Percentiles rank a stretch among this genome's conserved stretches.
Evolutionary conservation across 2,888 invertebrate genomes (phyloP).

Genomic region (Acanthosepion esculentum): DNA sequence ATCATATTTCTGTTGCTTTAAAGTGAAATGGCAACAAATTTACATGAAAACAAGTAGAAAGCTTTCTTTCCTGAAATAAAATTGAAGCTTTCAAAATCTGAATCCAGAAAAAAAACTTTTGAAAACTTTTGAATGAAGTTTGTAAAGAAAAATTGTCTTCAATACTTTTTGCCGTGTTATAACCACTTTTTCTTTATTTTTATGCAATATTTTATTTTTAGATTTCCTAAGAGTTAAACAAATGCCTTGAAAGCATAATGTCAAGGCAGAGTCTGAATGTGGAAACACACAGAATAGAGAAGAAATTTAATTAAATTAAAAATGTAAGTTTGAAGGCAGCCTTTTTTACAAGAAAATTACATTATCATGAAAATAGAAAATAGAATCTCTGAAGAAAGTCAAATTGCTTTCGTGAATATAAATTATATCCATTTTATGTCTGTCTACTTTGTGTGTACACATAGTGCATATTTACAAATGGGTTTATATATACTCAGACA

Average conservation of each 20-base stretch:
- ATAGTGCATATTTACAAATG: background rate
- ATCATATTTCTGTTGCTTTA: too few species aligned
- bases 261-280: background rate
- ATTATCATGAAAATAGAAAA: constrained; percentile 33
- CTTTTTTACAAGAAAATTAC: background rate
- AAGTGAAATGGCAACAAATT: too few species aligned
- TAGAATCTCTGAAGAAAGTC: background rate
- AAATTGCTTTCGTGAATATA: background rate
- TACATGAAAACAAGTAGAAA: too few species aligned
- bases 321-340: background rate
- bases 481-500: background rate
- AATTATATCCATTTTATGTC: background rate
- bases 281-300: background rate
- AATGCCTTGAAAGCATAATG: background rate
- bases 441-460: background rate
- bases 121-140: background rate
- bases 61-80: too few species aligned
- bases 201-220: background rate
- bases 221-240: background rate
- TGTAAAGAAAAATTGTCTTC: background rate
- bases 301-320: background rate
- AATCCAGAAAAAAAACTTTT: too few species aligned
- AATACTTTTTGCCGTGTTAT: background rate
- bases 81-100: too few species aligned
- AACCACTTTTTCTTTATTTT: background rate